A percentile compares a stretch with the other conserved stretches of the same genome.
Evolutionary conservation across 2,888 invertebrate species (phyloP).

Genomic region (Caradrina kadenii): DNA sequence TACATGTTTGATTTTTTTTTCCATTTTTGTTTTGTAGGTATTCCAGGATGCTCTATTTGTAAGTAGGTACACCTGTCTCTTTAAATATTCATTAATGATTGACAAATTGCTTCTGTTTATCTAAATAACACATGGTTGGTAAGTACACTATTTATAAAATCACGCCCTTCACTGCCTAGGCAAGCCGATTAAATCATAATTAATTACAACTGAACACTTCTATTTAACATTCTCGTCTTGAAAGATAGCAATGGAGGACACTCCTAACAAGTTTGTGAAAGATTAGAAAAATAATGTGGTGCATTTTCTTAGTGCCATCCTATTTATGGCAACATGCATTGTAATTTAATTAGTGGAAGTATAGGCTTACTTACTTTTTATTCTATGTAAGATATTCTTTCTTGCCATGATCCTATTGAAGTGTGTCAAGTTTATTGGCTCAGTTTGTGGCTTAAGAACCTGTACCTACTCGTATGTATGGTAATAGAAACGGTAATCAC

Average conservation of each 20-base stretch:
- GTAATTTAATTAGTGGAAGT: constrained; percentile 60
- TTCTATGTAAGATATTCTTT: constrained; percentile 17
- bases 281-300: constrained; percentile 35
- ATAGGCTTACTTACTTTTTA: background rate
- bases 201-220: constrained; percentile 24
- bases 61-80: background rate
- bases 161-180: constrained; percentile 17
- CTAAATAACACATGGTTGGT: background rate
- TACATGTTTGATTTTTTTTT: constrained; percentile 15
- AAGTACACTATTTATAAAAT: constrained; percentile 11
- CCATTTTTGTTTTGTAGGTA: background rate
- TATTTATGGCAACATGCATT: constrained; percentile 34
- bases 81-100: background rate
- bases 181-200: constrained; percentile 31
- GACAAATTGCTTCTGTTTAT: background rate
- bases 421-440: constrained; percentile 40
- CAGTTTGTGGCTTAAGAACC: background rate
- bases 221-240: constrained; percentile 1
- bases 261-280: constrained; percentile 21
- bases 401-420: constrained; percentile 35
- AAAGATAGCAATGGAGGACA: constrained; percentile 31
- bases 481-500: too few relatives aligned
- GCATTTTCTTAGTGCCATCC: constrained; percentile 29
- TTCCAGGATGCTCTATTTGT: background rate
- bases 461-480: too few relatives aligned